A percentile compares a stretch with the other conserved stretches of the same genome.
These are phyloP conservation scores for Hydrochoerus hydrochaeris DNA, from an alignment of 2,113 vertebrate genomes.

Conservation along the genomic window DNA sequence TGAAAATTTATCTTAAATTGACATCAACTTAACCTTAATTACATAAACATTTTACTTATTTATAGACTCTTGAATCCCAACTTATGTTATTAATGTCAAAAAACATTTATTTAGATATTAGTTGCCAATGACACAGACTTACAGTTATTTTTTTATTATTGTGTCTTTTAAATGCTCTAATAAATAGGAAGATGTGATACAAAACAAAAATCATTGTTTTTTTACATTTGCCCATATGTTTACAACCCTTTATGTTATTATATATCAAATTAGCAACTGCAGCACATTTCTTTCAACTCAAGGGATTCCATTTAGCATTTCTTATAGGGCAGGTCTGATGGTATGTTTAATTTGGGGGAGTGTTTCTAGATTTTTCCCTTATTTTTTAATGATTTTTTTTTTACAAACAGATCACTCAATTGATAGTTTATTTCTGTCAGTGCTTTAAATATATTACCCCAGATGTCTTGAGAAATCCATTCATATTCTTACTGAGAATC, in stretches of 20 bases:
- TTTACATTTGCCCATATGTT: not conserved
- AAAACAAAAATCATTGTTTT: not conserved
- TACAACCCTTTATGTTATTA: not conserved
- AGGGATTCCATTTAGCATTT: not conserved
- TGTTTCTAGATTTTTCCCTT: not conserved
- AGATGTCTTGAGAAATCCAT: not conserved
- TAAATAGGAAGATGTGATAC: not conserved
- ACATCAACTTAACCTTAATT: not conserved
- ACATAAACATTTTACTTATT: not conserved
- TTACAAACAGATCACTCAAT: not conserved
- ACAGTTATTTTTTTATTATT: not conserved
- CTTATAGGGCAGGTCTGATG: not conserved
- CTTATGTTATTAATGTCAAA: not conserved
- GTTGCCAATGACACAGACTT: not conserved
- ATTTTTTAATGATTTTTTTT: not conserved
- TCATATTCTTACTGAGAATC: not conserved
- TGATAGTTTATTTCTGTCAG: not conserved
- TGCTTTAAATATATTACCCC: not conserved
- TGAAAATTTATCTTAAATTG: not conserved
- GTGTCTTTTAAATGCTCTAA: not conserved
- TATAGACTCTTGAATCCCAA: not conserved
- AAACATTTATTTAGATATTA: not conserved
- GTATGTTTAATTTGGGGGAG: too few species aligned
- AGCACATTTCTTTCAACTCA: not conserved
- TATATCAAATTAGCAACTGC: not conserved